Base-by-base conservation (phyloP, 2,797 vertebrate species). In the Tenualosa ilisha region DNA sequence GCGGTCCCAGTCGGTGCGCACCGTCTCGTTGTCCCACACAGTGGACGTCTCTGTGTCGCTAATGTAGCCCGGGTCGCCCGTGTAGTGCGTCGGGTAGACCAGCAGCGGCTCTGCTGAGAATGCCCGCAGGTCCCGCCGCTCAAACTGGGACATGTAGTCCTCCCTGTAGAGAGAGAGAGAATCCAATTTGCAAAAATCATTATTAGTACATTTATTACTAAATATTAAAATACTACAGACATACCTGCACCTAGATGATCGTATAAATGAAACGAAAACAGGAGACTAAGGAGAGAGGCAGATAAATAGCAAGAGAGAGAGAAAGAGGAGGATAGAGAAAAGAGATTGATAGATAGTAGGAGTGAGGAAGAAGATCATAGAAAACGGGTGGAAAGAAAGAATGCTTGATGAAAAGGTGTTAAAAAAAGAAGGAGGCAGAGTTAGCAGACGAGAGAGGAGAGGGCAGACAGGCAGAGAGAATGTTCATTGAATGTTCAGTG, bases 11-110 rank as follows among this genome's bases (percentile, higher is more conserved):
- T 97, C 97, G 0, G 97, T 97, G 89, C 82, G 92, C 40, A 96
- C 49, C 0, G 89, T 91, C 87, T 97, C 96, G 0, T 97, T 95
- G 93, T 97, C 94, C 97, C 97, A 98, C 12, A 97, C 93, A 0
- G 97, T 96, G 0, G 97, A 97, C 12, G 97, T 97, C 90, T 98
- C 97, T 0, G 97, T 98, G 94, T 97, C 97, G 0, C 97, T 98
- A 87, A 98, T 89, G 86, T 98, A 98, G 5, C 97, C 97, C 0
- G 83, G 6, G 0, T 98, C 97, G 0, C 97, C 97, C 0, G 97
- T 98, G 94, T 97, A 98, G 88, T 98, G 97, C 0, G 97, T 97
- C 0, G 97, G 97, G 84, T 95, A 98, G 40, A 97, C 90, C 3
- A 98, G 94, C 17, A 98, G 94, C 0, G 97, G 97, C 92, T 98